Base-by-base conservation (phyloP, 2,797 vertebrate genomes). In the Buphagus erythrorhynchus region DNA sequence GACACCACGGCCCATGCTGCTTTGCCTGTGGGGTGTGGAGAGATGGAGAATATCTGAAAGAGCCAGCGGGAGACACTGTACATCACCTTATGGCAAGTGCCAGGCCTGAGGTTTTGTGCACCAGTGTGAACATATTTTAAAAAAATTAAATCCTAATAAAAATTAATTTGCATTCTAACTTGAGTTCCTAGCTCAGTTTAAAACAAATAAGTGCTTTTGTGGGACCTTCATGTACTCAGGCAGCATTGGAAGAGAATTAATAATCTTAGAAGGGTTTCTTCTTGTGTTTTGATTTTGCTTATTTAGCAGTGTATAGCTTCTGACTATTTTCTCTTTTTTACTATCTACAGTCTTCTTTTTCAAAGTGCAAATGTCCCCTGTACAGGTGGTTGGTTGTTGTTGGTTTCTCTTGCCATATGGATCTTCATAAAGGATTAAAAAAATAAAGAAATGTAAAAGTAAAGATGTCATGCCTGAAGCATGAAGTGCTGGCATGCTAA, bases 401-500 rank as follows among this genome's bases (percentile, higher is more conserved):
- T 77, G 25, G 17, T 84, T 90, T 91, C 31, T 91, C 89, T 86
- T 91, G 38, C 65, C 33, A n/a, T 83, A 40, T 85, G 54, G 31
- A 6, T 81, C 77, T 92, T 95, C 69, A 59, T 84, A 94, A 91
- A 94, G 51, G 38, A 81, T 73, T 94, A 73, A 1, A 59, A 88
- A 91, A 89, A 79, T 57, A 93, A 85, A 85, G 82, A 80, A 86
- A 80, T 68, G 69, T 88, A 55, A 72, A 94, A 92, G 59, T 82
- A 79, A 94, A 87, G 49, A 59, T 94, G 77, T 91, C 62, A 58
- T 90, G 87, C 55, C 76, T 86, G 76, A 95, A 90, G 55, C 79
- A 63, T 84, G 73, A 54, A 55, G 52, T 62, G 28, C 76, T 88
- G 83, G 69, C 62, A 67, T 86, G 63, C 58, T 94, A 67, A 94